Evolutionary conservation across 2,113 vertebrate species (phyloP), one percentile per base, ranked within the genome.

Genomic region (Dolichotis patagonum): DNA sequence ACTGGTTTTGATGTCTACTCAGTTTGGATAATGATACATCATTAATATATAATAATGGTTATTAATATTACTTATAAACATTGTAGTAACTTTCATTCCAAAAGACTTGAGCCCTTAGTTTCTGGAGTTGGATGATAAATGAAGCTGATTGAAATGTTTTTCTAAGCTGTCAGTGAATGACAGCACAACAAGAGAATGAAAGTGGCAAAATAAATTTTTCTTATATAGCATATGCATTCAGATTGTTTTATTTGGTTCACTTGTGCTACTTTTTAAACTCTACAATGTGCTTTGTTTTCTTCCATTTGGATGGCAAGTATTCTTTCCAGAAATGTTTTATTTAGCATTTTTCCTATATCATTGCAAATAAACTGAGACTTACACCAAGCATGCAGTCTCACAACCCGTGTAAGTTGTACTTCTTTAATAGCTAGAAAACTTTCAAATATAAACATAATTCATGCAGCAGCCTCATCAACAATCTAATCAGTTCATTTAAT

Each of bases 201-300:
- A 86, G 19, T 77, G 62, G 90, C n/a, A 69, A 77, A 88, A 94
- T 41, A 77, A 87, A 93, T 24, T 75, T n/a, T 84, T 85, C 52
- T 52, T 26, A 26, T 60, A 46, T 22, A 19, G 84, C 49, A 8
- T 32, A 73, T 3, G 20, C 17, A 13, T 71, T 83, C 73, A 73
- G n/a, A 60, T n/a, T 20, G 0, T 35, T 41, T 69, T 58, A 60
- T 0, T 9, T 0, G 26, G 32, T 35, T 62, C 8, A 26, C n/a
- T 67, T 52, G 0, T 82, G 13, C 56, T 43, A 56, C n/a, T 87
- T 82, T 22, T 12, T 85, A 52, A 86, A 84, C 17, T 4, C 43
- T 65, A 32, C 0, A 35, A 46, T 13, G 20, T 46, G 0, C 35
- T 56, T 0, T 19, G 7, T 52, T 78, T 94, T 52, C 12, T 73